Evolutionary conservation across 2,113 vertebrate species (phyloP), one percentile per base, ranked within the genome.

Genomic region (Corythoichthys intestinalis): DNA sequence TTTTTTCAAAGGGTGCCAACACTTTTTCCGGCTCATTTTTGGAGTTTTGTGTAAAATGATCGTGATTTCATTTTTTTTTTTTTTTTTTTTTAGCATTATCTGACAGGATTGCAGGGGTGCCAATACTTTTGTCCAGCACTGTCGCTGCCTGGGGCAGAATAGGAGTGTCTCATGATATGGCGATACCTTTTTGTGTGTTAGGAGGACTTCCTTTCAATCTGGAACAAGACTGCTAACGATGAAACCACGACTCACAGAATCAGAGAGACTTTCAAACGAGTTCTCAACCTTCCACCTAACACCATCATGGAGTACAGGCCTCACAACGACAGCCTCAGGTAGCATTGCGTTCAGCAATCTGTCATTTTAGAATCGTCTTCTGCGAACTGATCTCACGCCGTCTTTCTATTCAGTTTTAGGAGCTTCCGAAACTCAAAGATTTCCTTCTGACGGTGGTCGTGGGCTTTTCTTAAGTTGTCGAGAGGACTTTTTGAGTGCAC

Each of bases 261-360:
- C 79, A 67, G 91, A 67, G 91, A 92, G 84, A 92, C 91, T 0
- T 63, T 92, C n/a, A 82, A 90, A 41, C 82, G 91, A 48, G 89
- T 92, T 34, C 79, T 92, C 12, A 92, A 92, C 74, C 88, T 92
- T 2, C 91, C 91, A 0, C 83, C 90, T 1, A 92, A 90, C 79
- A 92, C 91, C 63, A 92, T 85, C 72, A 92, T 92, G 91, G 91
- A 92, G 77, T 92, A 92, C 77, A 92, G 92, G 82, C 92, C 91
- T 1, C 91, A 92, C 83, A 91, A 90, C 11, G 91, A 92, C 88
- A 92, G 91, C 64, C 87, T 92, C 71, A 92, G 90, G 91, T 92
- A 74, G 20, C 20, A 49, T 20, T n/a, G 35, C 4, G 20, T 0
- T 28, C 20, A 28, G 20, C 20, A 28, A 28, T 28, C 20, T 28